Percentiles rank a stretch among this genome's conserved stretches.
Evolutionary conservation across 2,113 vertebrate genomes (phyloP).

Genomic region (Daboia siamensis): DNA sequence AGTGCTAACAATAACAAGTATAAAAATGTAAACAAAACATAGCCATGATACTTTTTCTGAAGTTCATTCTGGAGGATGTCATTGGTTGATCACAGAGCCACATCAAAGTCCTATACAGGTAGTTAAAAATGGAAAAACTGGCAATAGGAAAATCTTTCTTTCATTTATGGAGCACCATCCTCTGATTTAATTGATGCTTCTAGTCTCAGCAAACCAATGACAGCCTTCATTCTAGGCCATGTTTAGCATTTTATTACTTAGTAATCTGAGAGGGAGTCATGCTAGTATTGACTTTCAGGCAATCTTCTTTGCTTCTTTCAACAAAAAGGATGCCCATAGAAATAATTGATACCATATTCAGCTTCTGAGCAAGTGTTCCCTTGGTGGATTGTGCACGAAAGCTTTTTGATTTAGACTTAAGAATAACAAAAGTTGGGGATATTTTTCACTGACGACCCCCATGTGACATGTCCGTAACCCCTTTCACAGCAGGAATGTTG

Average conservation of each 20-base stretch:
- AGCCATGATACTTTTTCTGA: conserved; percentile 33
- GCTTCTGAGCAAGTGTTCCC: conserved; percentile 52
- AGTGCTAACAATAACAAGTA: conserved; percentile 50
- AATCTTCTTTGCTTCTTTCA: conserved; percentile 63
- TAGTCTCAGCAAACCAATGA: conserved; percentile 57
- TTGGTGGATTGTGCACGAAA: conserved; percentile 54
- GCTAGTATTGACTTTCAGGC: conserved; percentile 55
- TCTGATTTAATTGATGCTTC: conserved; percentile 58
- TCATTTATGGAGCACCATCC: conserved; percentile 53
- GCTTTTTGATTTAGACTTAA: conserved; percentile 63
- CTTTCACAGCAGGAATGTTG: conserved; percentile 62
- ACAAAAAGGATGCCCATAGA: conserved; percentile 69
- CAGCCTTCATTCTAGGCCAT: conserved; percentile 57
- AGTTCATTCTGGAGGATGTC: conserved; percentile 31
- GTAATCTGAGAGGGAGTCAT: conserved; percentile 61
- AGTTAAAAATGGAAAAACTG: conserved; percentile 67
- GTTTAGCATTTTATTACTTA: conserved; percentile 62
- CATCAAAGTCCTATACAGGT: conserved; percentile 49
- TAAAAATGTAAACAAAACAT: conserved; percentile 36
- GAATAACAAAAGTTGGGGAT: conserved; percentile 63
- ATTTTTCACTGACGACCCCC: conserved; percentile 62
- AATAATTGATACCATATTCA: conserved; percentile 71
- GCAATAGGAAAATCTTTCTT: conserved; percentile 59
- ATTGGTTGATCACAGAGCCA: conserved; percentile 27
- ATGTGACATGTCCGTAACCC: conserved; percentile 59